Conservation (phyloP, 2,888 invertebrate species). For the Electrophaes corylata region DNA sequence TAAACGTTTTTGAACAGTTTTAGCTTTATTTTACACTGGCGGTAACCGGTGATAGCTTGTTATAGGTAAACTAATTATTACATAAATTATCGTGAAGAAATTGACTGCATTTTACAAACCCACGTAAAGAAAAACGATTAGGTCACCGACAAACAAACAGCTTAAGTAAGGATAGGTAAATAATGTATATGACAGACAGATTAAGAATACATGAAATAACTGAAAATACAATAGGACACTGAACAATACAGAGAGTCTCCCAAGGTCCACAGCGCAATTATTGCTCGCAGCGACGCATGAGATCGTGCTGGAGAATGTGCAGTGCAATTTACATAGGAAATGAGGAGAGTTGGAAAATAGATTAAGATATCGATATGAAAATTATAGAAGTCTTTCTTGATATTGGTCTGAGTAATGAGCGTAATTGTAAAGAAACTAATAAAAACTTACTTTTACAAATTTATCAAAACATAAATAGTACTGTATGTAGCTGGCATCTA, state of each 20-base stretch:
- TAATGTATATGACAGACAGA: conserved; percentile 5
- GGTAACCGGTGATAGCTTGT: too few species aligned
- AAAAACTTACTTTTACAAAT: too few species aligned
- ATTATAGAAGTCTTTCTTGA: background rate
- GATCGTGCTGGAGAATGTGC: conserved; percentile 17
- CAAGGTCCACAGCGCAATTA: conserved; percentile 32
- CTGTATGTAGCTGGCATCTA: too few species aligned
- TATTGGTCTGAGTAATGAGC: background rate
- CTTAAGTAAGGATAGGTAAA: background rate
- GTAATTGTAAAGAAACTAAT: too few species aligned
- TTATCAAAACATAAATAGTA: too few species aligned
- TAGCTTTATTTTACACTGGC: too few species aligned
- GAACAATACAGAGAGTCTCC: conserved; percentile 18
- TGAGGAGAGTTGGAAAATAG: conserved; percentile 9
- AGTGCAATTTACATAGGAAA: conserved; percentile 17
- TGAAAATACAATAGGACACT: conserved; percentile 15
- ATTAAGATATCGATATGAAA: background rate
- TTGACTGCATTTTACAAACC: too few species aligned
- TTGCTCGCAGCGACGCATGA: conserved; percentile 31
- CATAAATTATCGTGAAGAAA: too few species aligned
- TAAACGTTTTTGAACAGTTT: too few species aligned
- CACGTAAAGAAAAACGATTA: too few species aligned
- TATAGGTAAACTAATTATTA: too few species aligned
- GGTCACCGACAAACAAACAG: too few species aligned
- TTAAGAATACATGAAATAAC: conserved; percentile 10